phyloP scores from a whole-genome alignment of 2,797 vertebrate genomes.

The Morelia viridis region DNA sequence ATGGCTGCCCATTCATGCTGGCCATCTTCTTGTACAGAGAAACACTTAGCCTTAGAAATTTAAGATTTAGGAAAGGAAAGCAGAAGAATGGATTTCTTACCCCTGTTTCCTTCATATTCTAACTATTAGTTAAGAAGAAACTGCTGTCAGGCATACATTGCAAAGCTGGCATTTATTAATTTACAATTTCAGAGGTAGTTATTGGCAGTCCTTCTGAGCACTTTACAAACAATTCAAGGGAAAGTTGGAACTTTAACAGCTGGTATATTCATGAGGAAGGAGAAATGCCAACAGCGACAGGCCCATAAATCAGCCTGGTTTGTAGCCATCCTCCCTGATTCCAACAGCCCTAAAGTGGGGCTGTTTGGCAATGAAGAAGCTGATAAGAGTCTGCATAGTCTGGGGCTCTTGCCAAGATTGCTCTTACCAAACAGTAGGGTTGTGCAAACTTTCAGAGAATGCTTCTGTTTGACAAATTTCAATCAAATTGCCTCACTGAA shows the following conservation, averaged over 20 bases:
- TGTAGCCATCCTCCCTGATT: neutral
- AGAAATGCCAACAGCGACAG: neutral
- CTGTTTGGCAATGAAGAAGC: neutral
- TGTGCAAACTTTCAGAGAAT: neutral
- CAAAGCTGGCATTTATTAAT: neutral
- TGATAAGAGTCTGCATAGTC: neutral
- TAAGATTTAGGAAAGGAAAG: neutral
- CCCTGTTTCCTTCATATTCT: neutral
- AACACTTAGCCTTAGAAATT: neutral
- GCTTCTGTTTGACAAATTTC: neutral
- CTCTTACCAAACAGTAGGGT: neutral
- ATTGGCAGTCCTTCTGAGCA: neutral
- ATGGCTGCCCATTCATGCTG: neutral
- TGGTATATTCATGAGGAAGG: neutral
- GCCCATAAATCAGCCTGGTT: neutral
- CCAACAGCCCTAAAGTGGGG: neutral
- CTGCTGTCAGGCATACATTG: neutral
- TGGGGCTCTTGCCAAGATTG: neutral
- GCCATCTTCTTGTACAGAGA: neutral
- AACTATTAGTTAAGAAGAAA: neutral
- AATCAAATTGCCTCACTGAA: neutral
- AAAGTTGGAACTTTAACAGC: neutral
- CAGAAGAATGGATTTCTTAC: neutral
- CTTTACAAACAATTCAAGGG: neutral
- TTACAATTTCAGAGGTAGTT: neutral